These are phyloP conservation scores for Pollimyrus isidori DNA, from an alignment of 2,113 vertebrate species.

Conservation along the genomic window DNA sequence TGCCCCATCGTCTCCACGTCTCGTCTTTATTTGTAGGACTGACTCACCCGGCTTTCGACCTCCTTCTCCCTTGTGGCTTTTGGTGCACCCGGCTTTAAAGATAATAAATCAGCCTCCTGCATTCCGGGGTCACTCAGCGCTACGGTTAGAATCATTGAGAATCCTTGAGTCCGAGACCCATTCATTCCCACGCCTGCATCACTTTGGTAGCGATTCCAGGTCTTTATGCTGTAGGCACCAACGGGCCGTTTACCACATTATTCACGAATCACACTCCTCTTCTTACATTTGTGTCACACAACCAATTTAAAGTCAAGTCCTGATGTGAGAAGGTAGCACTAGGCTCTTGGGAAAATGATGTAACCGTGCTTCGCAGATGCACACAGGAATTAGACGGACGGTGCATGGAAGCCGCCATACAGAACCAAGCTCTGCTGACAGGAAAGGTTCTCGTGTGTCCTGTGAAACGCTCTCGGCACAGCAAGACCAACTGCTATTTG, in stretches of 20 bases:
- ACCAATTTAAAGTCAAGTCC: not conserved
- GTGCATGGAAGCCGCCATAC: not conserved
- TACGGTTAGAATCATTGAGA: not conserved
- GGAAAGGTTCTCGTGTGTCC: not conserved
- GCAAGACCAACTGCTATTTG: not conserved
- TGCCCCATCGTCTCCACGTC: no score
- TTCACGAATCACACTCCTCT: not conserved
- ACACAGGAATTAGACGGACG: not conserved
- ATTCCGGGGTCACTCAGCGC: no score
- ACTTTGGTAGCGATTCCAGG: not conserved
- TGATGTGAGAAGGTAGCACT: not conserved
- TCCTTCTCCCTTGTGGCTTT: no score
- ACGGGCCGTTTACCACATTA: not conserved
- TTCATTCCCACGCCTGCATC: not conserved
- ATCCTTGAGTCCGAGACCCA: not conserved
- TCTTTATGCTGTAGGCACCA: not conserved
- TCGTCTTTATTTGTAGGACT: no score
- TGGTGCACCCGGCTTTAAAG: no score
- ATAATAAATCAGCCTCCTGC: no score
- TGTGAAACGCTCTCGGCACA: not conserved
- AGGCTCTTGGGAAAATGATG: not conserved
- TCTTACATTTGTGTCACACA: not conserved
- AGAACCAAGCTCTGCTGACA: not conserved
- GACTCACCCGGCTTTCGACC: no score
- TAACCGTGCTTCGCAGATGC: not conserved